Evolutionary conservation across 2,797 vertebrate genomes (phyloP), one percentile per base, ranked within the genome.

Genomic region (Trachops cirrhosus): DNA sequence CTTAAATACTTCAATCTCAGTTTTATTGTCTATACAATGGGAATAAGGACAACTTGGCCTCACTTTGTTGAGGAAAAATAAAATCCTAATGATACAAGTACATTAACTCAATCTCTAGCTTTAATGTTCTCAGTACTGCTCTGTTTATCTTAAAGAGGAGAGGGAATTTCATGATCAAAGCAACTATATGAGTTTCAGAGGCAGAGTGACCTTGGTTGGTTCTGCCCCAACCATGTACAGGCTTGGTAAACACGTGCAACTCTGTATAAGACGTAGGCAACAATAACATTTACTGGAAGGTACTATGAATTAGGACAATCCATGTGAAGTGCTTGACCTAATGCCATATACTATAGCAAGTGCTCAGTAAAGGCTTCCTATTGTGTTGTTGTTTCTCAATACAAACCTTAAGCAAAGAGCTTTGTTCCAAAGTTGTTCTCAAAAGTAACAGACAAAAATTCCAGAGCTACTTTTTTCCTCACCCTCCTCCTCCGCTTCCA

Each of bases 381-480:
- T 34, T 10, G 3, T 44, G 14, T n/a, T 29, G 11, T 32, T 26
- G 3, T 59, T 92, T 95, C 68, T 85, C 67, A 88, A 2, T 39
- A 80, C 7, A 85, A 89, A 64, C 5, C 8, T 46, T 54, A 94
- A 68, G 64, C 12, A 87, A 82, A 79, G 2, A 62, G 24, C 2
- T 64, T 78, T 80, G 4, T 15, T 83, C 37, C 59, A 78, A 95
- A 88, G 29, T 50, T 84, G 3, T 62, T 92, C 37, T 70, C 29
- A 64, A 50, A 93, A 64, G 10, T 87, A 86, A 95, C 12, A 74
- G 44, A 95, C 12, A 70, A 50, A 96, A 70, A 79, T 91, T 64
- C 70, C 44, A 32, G 73, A 78, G 62, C 3, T 57, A 2, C 21
- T 37, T n/a, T 85, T 57, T 64, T 4, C 9, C 21, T 78, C 19